Evolutionary conservation across 2,113 vertebrate genomes (phyloP), one percentile per base, ranked within the genome.

Genomic region (Sciurus niger): DNA sequence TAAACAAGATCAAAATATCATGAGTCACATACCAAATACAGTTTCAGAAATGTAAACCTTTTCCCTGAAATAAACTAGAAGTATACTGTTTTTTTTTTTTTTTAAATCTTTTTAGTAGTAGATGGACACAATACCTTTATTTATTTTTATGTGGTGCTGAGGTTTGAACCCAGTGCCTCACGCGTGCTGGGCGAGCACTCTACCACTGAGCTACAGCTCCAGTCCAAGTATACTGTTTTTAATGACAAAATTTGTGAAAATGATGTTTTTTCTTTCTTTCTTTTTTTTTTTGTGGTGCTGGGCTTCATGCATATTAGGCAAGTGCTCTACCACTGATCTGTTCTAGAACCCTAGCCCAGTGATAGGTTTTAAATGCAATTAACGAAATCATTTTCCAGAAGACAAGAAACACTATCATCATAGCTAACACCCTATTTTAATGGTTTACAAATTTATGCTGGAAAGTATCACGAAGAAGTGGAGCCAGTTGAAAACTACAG

Each of bases 21-120:
- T 65, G 74, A 89, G 18, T 78, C 60, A 55, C 20, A 63, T 53
- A 68, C 58, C 55, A 85, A 70, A 77, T 46, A 65, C 46, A 97
- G 84, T 74, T 93, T 93, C 67, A 93, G 73, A 91, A 84, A 94
- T 60, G 22, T 94, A 95, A 95, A 82, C 48, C 30, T 90, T 93
- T 63, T 32, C 73, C 73, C 28, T 37, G 76, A 95, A 96, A 94
- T 43, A 53, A 82, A 25, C 32, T 90, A 96, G 76, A 96, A 80
- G 51, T 89, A 92, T n/a, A 40, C 40, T 40, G 3, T 40, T 40
- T 40, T 40, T 37, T 37, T 37, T 37, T 37, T 40, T 40, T 40
- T 40, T 40, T 40, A 3, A 40, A 40, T 40, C 40, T 40, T 40
- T 40, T 40, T 40, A 40, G 40, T 40, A 4, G 40, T 40, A 40